Percentiles rank a stretch among this genome's conserved stretches.
Conservation (phyloP, 2,888 invertebrate genomes). For the Clistopyga incitator region DNA sequence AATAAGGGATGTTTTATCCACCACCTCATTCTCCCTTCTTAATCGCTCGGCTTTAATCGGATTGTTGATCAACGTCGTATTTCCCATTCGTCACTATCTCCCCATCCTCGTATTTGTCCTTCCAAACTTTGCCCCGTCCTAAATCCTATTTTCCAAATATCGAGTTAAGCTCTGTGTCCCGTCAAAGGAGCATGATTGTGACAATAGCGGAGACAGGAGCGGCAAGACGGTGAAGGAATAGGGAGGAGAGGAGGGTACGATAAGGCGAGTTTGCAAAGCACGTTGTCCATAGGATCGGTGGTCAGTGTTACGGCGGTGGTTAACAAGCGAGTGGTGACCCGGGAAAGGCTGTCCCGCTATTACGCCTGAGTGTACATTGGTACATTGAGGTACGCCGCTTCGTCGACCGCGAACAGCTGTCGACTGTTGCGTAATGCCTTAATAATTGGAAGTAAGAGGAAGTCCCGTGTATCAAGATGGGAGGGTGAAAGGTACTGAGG, state of each 20-base stretch:
- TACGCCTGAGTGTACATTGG: conserved; percentile 17
- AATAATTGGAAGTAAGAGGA: conserved; percentile 77
- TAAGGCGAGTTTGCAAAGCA: not conserved
- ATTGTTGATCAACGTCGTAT: too few relatives aligned
- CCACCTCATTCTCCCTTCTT: too few relatives aligned
- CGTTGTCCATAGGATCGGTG: not conserved
- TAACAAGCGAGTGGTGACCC: conserved; percentile 18
- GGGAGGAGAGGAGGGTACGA: not conserved
- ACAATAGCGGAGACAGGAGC: not conserved
- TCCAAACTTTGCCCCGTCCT: not conserved
- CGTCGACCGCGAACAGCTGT: conserved; percentile 68
- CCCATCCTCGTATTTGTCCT: not conserved
- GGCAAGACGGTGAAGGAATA: not conserved
- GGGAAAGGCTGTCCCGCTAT: conserved; percentile 33
- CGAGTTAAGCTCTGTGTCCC: not conserved
- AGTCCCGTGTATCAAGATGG: conserved; percentile 43
- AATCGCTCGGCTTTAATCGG: too few relatives aligned
- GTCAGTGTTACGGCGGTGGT: not conserved
- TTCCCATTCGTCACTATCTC: too few relatives aligned
- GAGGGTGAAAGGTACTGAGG: conserved; percentile 1
- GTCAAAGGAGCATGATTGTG: not conserved
- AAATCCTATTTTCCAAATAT: not conserved
- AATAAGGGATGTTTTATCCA: too few relatives aligned
- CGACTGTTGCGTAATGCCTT: conserved; percentile 73
- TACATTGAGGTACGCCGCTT: conserved; percentile 21